Percentiles rank a stretch among this genome's conserved stretches.
These are phyloP conservation scores for Tetheella fluctuosa DNA, from an alignment of 2,888 invertebrate species.

Conservation along the genomic window DNA sequence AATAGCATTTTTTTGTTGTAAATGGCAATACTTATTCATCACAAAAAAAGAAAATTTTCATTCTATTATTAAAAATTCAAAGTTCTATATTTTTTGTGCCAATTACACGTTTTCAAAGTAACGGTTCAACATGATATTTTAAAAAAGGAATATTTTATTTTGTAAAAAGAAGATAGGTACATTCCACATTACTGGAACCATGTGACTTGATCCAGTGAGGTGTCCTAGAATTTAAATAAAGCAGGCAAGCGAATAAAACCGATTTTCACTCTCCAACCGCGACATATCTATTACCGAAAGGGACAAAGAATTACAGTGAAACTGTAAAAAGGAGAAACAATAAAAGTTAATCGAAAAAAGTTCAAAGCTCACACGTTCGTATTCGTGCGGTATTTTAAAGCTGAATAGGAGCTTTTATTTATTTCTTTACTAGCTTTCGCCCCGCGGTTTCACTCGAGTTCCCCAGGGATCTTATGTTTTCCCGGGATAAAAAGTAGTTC, in stretches of 20 bases:
- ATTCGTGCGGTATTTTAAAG: background rate
- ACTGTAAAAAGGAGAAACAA: slow-evolving; percentile 1
- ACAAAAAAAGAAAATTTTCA: no score
- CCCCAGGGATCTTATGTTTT: no score
- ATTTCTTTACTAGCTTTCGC: no score
- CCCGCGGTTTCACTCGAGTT: no score
- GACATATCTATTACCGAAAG: slow-evolving; percentile 1
- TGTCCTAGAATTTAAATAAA: background rate
- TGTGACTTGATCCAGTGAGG: no score
- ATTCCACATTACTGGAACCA: no score
- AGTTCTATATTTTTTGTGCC: background rate
- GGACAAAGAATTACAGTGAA: background rate
- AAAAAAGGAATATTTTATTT: no score
- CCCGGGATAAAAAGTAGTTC: no score
- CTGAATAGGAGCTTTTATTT: slow-evolving; percentile 1
- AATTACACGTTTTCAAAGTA: background rate
- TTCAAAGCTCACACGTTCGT: background rate
- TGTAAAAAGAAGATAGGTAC: no score
- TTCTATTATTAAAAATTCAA: no score
- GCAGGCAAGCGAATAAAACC: background rate
- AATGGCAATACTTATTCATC: no score
- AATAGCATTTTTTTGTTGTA: no score
- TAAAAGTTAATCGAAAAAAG: slow-evolving; percentile 8
- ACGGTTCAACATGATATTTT: background rate
- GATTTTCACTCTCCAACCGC: background rate